These are phyloP conservation scores for Burhinus bistriatus DNA, from an alignment of 2,113 vertebrate species.

Conservation along the genomic window DNA sequence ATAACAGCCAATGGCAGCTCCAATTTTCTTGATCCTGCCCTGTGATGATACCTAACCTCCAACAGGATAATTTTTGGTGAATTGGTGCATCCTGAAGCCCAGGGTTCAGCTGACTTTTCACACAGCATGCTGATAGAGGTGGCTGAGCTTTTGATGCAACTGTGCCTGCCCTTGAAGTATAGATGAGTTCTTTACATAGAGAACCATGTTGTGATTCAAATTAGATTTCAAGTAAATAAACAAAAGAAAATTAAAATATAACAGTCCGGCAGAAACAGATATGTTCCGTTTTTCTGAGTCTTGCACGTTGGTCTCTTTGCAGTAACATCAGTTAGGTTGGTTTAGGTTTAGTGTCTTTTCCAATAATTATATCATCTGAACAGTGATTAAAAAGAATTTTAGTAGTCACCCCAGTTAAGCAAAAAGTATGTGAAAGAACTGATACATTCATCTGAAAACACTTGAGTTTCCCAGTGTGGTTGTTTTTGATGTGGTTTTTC, in stretches of 20 bases:
- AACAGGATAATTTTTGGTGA: not conserved
- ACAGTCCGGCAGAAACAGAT: not conserved
- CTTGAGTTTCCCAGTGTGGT: not conserved
- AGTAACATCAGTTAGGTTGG: not conserved
- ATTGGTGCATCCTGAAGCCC: fast-evolving
- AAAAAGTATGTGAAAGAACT: not conserved
- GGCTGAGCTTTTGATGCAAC: not conserved
- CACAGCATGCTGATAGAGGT: too few species aligned
- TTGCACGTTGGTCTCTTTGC: not conserved
- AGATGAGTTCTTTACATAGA: not conserved
- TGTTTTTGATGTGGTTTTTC: not conserved
- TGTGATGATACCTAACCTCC: not conserved
- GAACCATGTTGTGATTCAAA: not conserved
- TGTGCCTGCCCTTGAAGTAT: not conserved
- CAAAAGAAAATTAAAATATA: not conserved
- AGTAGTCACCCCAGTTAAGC: not conserved
- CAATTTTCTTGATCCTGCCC: not conserved
- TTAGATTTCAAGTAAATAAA: not conserved
- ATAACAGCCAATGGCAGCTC: not conserved
- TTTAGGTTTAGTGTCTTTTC: not conserved
- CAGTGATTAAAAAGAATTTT: not conserved
- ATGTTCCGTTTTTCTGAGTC: not conserved
- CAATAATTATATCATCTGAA: not conserved
- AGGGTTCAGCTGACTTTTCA: not conserved
- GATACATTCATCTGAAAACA: not conserved